phyloP scores from a whole-genome alignment of 2,888 invertebrate species.

The Lamellibrachia satsuma region DNA sequence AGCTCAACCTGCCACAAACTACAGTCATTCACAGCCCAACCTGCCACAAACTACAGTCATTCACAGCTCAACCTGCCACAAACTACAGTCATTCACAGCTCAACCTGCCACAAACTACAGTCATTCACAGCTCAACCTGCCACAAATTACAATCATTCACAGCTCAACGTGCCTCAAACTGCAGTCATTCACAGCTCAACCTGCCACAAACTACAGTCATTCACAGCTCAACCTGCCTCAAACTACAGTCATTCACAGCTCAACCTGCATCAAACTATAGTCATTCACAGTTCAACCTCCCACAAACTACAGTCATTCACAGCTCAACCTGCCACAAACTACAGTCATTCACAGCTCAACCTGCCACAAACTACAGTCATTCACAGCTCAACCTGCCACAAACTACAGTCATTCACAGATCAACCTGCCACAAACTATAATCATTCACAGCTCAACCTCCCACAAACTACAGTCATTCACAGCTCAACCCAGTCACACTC shows the following conservation, averaged over 20 bases:
- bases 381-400: background rate
- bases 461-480: background rate
- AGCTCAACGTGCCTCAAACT: background rate
- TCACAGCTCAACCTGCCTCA: background rate
- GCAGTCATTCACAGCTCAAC: background rate
- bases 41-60: background rate
- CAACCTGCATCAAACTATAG: background rate
- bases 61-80: background rate
- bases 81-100: background rate
- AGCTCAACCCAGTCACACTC: background rate
- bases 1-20: background rate
- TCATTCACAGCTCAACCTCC: background rate
- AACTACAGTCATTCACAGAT: background rate
- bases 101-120: background rate
- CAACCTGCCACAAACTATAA: background rate
- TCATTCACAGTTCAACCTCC: background rate
- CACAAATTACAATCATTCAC: background rate
- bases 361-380: background rate
- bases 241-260: background rate
- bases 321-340: background rate
- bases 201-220: background rate
- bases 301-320: background rate
- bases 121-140: background rate
- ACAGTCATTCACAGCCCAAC: background rate
- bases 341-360: background rate